Evolutionary conservation across 2,797 vertebrate genomes (phyloP), one percentile per base, ranked within the genome.

Genomic region (Hydrophis major): DNA sequence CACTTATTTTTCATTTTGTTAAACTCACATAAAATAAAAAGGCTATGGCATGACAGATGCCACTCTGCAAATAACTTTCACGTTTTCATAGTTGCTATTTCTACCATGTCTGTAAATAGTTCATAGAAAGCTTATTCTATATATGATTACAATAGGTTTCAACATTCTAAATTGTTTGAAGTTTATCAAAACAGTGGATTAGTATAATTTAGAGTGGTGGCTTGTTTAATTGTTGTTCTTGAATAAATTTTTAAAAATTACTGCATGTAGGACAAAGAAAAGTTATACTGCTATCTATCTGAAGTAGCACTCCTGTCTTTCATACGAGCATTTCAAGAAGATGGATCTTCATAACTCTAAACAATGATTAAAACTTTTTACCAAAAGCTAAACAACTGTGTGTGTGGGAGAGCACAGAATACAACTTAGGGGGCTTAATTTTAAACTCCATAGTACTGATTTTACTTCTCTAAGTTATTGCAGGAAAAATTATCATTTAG

Each of bases 1-100:
- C 22, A 89, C 63, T 95, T n/a, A 10, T 61, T 94, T 87, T 32
- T 56, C 0, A 25, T 37, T 93, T 96, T 94, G 86, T 89, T 93
- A 90, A 25, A 95, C 94, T 95, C 92, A 87, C 53, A 94, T 93
- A 94, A 90, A 96, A 93, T 18, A 89, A 90, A 50, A 95, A 94
- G 28, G 63, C 18, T 94, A 95, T 47, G 28, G n/a, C 66, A 32
- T 32, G 14, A 66, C 27, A 63, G 61, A 66, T 66, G 42, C 90
- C 32, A 92, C 63, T 94, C 94, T 92, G 91, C 61, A 89, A 94
- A 95, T 10, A 95, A 96, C 89, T 28, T 92, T 60, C 56, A n/a
- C 89, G 78, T 61, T 92, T 92, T 94, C 92, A 96, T 78, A 92
- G 89, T 27, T 96, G 69, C 93, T 2, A 59, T 0, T 94, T 47